Conservation (phyloP, 2,888 invertebrate species). For the Drosophila infuscata region DNA sequence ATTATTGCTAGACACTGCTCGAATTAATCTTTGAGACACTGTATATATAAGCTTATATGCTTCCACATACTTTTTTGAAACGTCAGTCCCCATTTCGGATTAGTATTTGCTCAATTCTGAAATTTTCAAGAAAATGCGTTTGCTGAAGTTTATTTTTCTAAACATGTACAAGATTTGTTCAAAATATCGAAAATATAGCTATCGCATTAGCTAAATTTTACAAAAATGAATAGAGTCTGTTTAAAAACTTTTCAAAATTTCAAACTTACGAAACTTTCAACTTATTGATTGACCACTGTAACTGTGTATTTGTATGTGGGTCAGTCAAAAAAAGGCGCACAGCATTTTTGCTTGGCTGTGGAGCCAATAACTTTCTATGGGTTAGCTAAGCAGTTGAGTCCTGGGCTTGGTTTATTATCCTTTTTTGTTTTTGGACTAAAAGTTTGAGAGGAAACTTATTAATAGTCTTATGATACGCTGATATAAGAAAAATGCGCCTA, state of each 20-base stretch:
- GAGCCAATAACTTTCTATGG: constrained; percentile 12
- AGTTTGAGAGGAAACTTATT: constrained; percentile 34
- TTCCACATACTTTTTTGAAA: background rate
- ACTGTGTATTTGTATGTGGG: background rate
- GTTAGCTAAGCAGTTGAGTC: constrained; percentile 3
- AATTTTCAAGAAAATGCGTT: background rate
- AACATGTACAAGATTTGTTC: background rate
- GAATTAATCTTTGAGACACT: too few species aligned
- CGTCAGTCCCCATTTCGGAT: background rate
- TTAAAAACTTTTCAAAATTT: background rate
- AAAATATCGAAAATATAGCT: too few species aligned
- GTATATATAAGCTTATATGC: background rate
- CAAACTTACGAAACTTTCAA: background rate
- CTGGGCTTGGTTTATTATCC: background rate
- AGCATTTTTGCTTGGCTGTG: constrained; percentile 4
- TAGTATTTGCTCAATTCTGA: background rate
- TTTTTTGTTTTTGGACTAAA: background rate
- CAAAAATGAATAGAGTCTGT: background rate
- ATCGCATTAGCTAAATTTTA: background rate
- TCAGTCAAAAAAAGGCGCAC: background rate
- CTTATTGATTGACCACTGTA: background rate
- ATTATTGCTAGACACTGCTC: too few species aligned
- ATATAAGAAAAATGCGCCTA: constrained; percentile 29
- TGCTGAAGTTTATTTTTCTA: too few species aligned
- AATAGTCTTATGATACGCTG: constrained; percentile 41